Base-by-base conservation (phyloP, 2,113 vertebrate species). In the Burhinus oedicnemus region DNA sequence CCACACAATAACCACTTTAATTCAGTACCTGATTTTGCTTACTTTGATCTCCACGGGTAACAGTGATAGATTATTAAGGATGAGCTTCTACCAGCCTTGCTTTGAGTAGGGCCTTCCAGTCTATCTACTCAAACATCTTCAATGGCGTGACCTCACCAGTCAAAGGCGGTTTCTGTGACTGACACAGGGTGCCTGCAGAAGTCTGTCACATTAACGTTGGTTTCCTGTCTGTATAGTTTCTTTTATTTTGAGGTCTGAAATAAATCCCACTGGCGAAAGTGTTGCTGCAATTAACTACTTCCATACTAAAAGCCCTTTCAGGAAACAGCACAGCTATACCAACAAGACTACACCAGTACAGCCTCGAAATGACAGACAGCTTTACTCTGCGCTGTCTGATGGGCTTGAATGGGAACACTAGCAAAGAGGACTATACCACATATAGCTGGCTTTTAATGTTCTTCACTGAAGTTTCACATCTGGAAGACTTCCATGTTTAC, bases 61-160 rank as follows among this genome's bases (percentile, higher is more conserved):
- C 47, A 87, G 12, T 40, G 40, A 70, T 34, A 71, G 34, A 71
- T n/a, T 12, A 20, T 51, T 55, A 89, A 90, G 12, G n/a, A 74
- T 22, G 47, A 94, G 71, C 23, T 89, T 23, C 61, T 60, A 45
- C 5, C 16, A 92, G 15, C 17, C 26, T 25, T 60, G 61, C 29
- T 85, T 18, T 22, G 12, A 84, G 32, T 6, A 64, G 21, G 29
- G 34, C 47, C 66, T 89, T 85, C 0, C 0, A 4, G 13, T 30
- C 58, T 15, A 3, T 69, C 44, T 65, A 61, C 20, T 83, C 47
- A 23, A 86, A 38, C 34, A 51, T 9, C 23, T 83, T 52, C 32
- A 25, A 34, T 1, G 18, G 42, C 0, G 0, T 8, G 9, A 70
- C 15, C 26, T 71, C 55, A 60, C 8, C 32, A 17, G 27, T 14